Evolutionary conservation across 2,888 invertebrate species (phyloP).

Genomic region (Lucinisca nassula): DNA sequence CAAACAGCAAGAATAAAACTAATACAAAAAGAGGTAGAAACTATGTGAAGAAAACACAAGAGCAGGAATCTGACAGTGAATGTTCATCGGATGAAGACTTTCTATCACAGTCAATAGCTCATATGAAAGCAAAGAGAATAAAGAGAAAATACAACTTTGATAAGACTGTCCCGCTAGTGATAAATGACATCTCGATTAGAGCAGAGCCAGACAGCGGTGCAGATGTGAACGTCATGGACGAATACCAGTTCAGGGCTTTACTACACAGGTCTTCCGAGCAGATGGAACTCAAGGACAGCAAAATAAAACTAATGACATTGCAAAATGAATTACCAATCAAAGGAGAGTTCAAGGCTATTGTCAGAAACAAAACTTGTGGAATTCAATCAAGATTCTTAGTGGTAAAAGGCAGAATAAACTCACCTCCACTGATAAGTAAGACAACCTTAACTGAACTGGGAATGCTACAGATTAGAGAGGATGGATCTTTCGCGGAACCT

Average conservation of each 20-base stretch:
- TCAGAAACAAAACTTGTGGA: conserved; percentile 25
- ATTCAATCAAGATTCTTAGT: neutral
- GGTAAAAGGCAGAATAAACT: conserved; percentile 1
- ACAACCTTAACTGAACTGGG: conserved; percentile 9
- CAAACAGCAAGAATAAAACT: neutral
- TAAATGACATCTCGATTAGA: conserved; percentile 18
- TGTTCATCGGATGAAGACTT: neutral
- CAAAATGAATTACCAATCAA: conserved; percentile 2
- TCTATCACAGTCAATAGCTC: neutral
- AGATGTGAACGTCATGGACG: conserved; percentile 37
- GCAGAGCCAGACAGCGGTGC: conserved; percentile 35
- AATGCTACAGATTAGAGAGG: conserved; percentile 10
- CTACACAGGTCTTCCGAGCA: neutral
- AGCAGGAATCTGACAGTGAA: neutral
- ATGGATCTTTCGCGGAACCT: too few species aligned
- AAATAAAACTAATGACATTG: neutral
- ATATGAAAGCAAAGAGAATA: neutral
- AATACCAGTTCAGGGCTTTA: conserved; percentile 3
- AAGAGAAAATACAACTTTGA: neutral
- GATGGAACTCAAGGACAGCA: conserved; percentile 1
- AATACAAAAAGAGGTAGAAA: neutral
- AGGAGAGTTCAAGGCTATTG: neutral
- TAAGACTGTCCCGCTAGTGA: neutral
- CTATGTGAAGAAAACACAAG: neutral
- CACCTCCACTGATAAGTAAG: too few species aligned